Percentiles rank a stretch among this genome's conserved stretches.
These are phyloP conservation scores for Nomada ruficornis DNA, from an alignment of 2,888 invertebrate species.

Conservation along the genomic window DNA sequence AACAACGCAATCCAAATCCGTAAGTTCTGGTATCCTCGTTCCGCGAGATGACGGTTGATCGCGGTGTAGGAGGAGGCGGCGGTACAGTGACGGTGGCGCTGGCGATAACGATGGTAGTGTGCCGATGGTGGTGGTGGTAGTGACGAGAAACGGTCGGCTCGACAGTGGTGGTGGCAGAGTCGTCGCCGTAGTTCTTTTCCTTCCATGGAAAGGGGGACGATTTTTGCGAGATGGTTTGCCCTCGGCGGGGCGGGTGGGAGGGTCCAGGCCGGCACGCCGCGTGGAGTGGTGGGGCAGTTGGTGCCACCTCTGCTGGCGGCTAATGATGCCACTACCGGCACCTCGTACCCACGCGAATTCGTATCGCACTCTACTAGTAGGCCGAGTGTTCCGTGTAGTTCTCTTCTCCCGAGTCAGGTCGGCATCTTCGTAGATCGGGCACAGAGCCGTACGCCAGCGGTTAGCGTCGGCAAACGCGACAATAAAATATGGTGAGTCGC, in stretches of 20 bases:
- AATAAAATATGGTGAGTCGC: conserved; percentile 82
- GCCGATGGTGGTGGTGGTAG: conserved; percentile 69
- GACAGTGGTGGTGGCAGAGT: conserved; percentile 78
- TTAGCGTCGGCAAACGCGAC: conserved; percentile 83
- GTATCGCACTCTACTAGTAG: conserved; percentile 59
- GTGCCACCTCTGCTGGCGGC: conserved; percentile 78
- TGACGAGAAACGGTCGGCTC: conserved; percentile 66
- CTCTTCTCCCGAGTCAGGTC: conserved; percentile 61
- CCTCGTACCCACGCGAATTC: conserved; percentile 69
- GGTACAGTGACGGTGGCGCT: conserved; percentile 72
- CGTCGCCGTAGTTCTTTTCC: conserved; percentile 82
- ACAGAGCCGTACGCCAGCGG: conserved; percentile 76
- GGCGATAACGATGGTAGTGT: conserved; percentile 69
- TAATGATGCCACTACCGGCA: conserved; percentile 62
- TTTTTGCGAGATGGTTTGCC: conserved; percentile 83
- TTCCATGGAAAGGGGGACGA: conserved; percentile 80
- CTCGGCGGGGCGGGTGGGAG: conserved; percentile 80
- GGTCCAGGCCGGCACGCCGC: conserved; percentile 79
- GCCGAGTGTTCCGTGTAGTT: conserved; percentile 58
- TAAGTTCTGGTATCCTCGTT: conserved; percentile 71
- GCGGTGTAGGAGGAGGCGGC: conserved; percentile 71
- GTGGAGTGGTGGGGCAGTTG: conserved; percentile 71
- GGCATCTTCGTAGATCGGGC: conserved; percentile 72
- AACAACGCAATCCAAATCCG: conserved; percentile 60
- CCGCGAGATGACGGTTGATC: conserved; percentile 73